These are phyloP conservation scores for Ctenicera cuprea DNA, from an alignment of 2,888 invertebrate genomes.

Conservation along the genomic window DNA sequence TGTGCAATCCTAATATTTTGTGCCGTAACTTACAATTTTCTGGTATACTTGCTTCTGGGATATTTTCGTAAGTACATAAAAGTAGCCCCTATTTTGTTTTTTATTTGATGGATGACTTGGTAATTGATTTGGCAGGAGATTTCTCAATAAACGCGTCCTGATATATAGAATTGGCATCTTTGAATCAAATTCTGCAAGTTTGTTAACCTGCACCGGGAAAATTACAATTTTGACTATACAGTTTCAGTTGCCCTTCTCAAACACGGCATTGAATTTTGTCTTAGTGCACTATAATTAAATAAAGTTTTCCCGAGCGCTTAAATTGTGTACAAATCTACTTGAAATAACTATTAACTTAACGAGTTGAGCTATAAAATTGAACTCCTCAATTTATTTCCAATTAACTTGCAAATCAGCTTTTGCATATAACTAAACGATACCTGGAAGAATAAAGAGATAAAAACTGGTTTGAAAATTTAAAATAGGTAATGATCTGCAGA, in stretches of 20 bases:
- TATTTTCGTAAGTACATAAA: too few species aligned
- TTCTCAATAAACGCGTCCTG: not conserved
- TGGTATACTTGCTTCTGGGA: too few species aligned
- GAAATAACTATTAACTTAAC: not conserved
- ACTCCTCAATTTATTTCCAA: too few species aligned
- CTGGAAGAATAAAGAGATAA: too few species aligned
- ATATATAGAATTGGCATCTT: not conserved
- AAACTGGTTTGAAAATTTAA: constrained; percentile 1
- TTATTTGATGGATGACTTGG: not conserved
- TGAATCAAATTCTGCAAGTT: not conserved
- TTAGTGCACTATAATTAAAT: too few species aligned
- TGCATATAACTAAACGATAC: too few species aligned
- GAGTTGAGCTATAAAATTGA: not conserved
- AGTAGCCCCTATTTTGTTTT: too few species aligned
- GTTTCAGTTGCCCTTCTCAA: not conserved
- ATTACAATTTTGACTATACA: not conserved
- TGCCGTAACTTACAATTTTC: too few species aligned
- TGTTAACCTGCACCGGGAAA: not conserved
- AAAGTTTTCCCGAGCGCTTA: too few species aligned
- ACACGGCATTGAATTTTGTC: not conserved
- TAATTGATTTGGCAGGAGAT: not conserved
- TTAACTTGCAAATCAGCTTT: too few species aligned
- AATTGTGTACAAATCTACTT: too few species aligned
- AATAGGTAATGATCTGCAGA: not conserved
- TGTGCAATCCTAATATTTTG: too few species aligned